Conservation (phyloP, 2,113 vertebrate genomes). For the Marmota monax region DNA sequence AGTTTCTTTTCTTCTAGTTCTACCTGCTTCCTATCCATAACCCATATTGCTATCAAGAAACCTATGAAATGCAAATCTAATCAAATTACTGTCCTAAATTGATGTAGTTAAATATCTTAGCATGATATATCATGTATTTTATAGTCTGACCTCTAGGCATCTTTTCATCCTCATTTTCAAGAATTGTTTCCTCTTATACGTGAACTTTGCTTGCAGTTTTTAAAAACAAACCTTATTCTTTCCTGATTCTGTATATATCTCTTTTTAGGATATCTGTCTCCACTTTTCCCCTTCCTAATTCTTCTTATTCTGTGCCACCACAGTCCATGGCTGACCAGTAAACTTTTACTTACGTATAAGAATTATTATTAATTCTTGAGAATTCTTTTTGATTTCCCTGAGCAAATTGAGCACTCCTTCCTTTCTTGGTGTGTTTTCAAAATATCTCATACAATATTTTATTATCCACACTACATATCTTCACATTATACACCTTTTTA, state of each 20-base stretch:
- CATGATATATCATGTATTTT: not conserved
- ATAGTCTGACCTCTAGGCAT: not conserved
- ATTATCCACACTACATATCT: not conserved
- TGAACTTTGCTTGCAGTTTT: not conserved
- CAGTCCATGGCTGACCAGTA: not conserved
- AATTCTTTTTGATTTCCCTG: not conserved
- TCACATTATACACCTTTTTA: not conserved
- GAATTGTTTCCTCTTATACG: not conserved
- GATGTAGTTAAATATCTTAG: not conserved
- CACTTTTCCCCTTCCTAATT: not conserved
- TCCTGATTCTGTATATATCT: not conserved
- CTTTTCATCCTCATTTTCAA: not conserved
- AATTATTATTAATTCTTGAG: not conserved
- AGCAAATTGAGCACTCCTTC: not conserved
- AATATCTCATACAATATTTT: not conserved
- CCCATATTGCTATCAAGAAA: not conserved
- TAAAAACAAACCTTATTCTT: not conserved
- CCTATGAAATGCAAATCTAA: not conserved
- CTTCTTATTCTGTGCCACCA: not conserved
- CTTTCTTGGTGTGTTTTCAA: not conserved
- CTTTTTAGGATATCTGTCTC: not conserved
- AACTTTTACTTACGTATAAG: not conserved
- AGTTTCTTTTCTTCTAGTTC: not conserved
- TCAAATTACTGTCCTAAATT: not conserved
- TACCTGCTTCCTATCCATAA: not conserved